Evolutionary conservation across 2,113 vertebrate genomes (phyloP), one percentile per base, ranked within the genome.

Genomic region (Colistium nudipinnis): DNA sequence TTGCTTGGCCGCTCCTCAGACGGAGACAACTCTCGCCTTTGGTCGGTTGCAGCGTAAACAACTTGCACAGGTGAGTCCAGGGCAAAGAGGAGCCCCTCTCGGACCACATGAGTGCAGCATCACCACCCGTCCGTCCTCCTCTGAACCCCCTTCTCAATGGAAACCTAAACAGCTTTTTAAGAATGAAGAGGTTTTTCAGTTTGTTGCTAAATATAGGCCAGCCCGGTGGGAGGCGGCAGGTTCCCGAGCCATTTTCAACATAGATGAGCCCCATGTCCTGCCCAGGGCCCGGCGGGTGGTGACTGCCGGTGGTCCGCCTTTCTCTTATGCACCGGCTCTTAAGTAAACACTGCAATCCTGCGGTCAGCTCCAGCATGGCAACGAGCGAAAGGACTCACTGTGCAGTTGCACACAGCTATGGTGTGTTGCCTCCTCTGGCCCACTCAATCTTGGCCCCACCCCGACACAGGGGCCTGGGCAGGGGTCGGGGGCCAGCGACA

Each of bases 321-420:
- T 93, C 91, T 93, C 91, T 92, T 92, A 91, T 93, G 91, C 93
- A 93, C 91, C 77, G 91, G 91, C 92, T 94, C 87, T 92, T 89
- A 91, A 87, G 86, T 89, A 92, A 94, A 94, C 92, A 93, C 49
- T 79, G 76, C 85, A 91, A 90, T 93, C 91, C 93, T 94, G 93
- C 71, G 91, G 92, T 93, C 76, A 79, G 87, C 87, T 87, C 80
- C 87, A 86, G 74, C 89, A 86, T 92, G 93, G 92, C 92, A 92
- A 86, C 43, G 64, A 84, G 90, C 92, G 70, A 93, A 94, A 91
- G 87, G 90, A 87, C 88, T 91, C 89, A 93, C 91, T 94, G 92
- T 94, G 90, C 85, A 84, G 87, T 82, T 74, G 65, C 86, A 93
- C 91, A 90, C 91, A 88, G 90, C 90, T 84, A 85, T 54, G 88